Percentiles rank a stretch among this genome's conserved stretches.
phyloP scores from a whole-genome alignment of 2,113 vertebrate genomes.

The Mustela lutreola region DNA sequence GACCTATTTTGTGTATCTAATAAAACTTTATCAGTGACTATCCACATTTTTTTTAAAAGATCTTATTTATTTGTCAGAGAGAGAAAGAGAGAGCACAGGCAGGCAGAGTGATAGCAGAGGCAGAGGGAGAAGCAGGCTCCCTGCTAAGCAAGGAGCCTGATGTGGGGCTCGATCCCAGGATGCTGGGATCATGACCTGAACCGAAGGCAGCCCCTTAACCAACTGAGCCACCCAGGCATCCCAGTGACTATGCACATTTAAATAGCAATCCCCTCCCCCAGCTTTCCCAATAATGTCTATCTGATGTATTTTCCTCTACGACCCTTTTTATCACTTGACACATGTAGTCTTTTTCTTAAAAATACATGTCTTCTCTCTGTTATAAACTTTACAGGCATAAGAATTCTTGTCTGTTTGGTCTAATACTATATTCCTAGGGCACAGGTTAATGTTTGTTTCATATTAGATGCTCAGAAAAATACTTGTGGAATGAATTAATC shows the following conservation, averaged over 20 bases:
- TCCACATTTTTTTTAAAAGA: neutral
- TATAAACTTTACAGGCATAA: neutral
- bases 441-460: neutral
- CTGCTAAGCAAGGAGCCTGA: too few species aligned
- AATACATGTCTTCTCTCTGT: neutral
- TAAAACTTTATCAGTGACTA: neutral
- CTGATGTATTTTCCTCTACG: neutral
- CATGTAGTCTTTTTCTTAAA: neutral
- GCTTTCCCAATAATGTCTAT: accelerated
- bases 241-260: neutral
- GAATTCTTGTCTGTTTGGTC: neutral
- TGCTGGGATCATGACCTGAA: too few species aligned
- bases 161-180: too few species aligned
- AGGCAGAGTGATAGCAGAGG: too few species aligned
- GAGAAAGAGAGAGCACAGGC: too few species aligned
- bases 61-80: too few species aligned
- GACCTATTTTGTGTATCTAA: neutral
- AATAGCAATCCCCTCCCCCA: neutral
- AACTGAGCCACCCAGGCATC: too few species aligned
- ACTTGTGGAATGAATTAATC: neutral
- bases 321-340: neutral
- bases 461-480: neutral
- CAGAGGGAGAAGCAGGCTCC: too few species aligned
- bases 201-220: too few species aligned
- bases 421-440: neutral